Evolutionary conservation across 2,888 invertebrate species (phyloP).

Genomic region (Spodoptera littoralis): DNA sequence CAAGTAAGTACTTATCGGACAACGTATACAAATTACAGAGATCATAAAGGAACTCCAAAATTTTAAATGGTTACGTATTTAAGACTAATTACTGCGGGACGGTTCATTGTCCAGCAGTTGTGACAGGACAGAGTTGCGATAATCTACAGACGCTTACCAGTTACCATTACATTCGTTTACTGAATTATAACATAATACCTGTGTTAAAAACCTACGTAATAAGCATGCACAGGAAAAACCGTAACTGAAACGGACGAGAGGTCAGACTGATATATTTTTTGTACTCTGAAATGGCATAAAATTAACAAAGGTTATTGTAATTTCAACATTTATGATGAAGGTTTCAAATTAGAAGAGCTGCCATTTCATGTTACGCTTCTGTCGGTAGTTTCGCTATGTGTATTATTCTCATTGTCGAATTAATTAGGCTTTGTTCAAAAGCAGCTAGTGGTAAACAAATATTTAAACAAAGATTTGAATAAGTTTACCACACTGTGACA

Average conservation of each 20-base stretch:
- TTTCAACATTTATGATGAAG: no score
- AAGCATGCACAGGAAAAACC: constrained; percentile 26
- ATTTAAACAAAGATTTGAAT: constrained; percentile 6
- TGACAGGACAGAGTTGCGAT: constrained; percentile 26
- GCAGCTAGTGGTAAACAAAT: constrained; percentile 3
- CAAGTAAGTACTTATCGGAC: no score
- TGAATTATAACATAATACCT: constrained; percentile 2
- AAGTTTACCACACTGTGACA: constrained; percentile 9
- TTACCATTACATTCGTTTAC: constrained; percentile 1
- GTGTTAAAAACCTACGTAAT: constrained; percentile 23
- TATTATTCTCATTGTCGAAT: constrained; percentile 17
- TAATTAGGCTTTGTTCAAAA: constrained; percentile 27
- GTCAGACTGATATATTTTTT: constrained; percentile 26
- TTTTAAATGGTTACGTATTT: constrained; percentile 37
- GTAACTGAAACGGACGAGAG: constrained; percentile 39
- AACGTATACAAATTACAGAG: neutral
- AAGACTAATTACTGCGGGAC: constrained; percentile 31
- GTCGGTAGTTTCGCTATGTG: no score
- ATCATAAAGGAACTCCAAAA: neutral
- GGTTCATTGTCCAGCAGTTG: constrained; percentile 36
- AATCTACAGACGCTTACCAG: constrained; percentile 5
- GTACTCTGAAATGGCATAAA: neutral
- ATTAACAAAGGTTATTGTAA: no score
- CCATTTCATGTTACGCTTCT: no score
- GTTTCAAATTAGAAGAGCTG: no score